These are phyloP conservation scores for Helicolenus hilgendorfi DNA, from an alignment of 2,797 vertebrate genomes.

Conservation along the genomic window DNA sequence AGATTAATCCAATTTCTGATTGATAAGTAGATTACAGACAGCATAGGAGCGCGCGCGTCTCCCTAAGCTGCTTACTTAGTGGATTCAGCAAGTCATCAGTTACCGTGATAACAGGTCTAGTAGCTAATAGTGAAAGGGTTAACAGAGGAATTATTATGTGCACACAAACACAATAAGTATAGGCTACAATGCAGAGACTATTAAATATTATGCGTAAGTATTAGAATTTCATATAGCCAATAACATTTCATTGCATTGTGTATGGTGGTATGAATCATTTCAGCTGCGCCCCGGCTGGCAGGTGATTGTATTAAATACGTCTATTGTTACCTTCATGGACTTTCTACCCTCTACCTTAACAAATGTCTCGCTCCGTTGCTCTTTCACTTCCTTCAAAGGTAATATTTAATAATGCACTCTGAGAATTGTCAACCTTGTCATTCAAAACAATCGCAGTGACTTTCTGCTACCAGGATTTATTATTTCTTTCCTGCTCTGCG, in stretches of 20 bases:
- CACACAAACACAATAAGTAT: constrained; percentile 54
- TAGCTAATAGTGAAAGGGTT: constrained; percentile 65
- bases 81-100: constrained; percentile 71
- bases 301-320: constrained; percentile 60
- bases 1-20: constrained; percentile 79
- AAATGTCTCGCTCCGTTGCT: constrained; percentile 57
- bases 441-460: constrained; percentile 75
- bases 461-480: constrained; percentile 30
- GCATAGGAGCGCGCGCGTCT: constrained; percentile 12
- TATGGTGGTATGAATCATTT: constrained; percentile 63
- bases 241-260: constrained; percentile 62
- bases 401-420: constrained; percentile 76
- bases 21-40: constrained; percentile 75
- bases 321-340: constrained; percentile 54
- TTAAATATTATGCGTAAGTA: constrained; percentile 64
- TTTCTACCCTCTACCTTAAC: constrained; percentile 42
- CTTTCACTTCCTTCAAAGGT: constrained; percentile 63
- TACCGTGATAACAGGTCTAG: constrained; percentile 55
- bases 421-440: constrained; percentile 86
- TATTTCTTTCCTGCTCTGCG: constrained; percentile 24
- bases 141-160: constrained; percentile 55
- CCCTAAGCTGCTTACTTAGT: constrained; percentile 72
- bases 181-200: constrained; percentile 37
- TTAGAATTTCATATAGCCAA: constrained; percentile 66
- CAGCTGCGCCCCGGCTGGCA: constrained; percentile 37